Base-by-base conservation (phyloP, 2,888 invertebrate species). In the Lepidochitona cinerea region DNA sequence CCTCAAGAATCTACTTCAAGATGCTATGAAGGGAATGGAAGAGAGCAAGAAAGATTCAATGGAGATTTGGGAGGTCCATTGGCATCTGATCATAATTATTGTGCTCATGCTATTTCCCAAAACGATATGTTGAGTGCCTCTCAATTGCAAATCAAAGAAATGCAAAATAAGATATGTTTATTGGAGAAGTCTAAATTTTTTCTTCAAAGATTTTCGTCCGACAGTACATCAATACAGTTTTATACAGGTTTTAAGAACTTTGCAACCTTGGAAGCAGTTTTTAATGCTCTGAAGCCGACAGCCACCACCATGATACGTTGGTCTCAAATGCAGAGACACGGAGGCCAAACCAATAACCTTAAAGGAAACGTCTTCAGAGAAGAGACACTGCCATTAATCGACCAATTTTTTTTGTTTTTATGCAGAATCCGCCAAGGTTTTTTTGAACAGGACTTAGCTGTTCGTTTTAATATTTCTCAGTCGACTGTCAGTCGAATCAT, bases 201-300 rank as follows among this genome's bases (percentile, higher is more conserved):
- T 32, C 5, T 59, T 2, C n/a, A 59, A 35, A 35, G 70, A 36
- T 70, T 70, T 70, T 53, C 54, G 18, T 29, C 32, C 14, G 70
- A 70, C 37, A 3, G 18, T 23, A 59, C 4, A 4, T 4, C n/a
- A 33, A 32, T 70, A 2, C 14, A 35, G 33, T 70, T 70, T 59
- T 70, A 54, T 70, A 70, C 70, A 6, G 70, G 70, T 3, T 70
- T 70, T 59, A 59, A 37, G 3, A 36, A 32, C 23, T 59, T 54
- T 70, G 6, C 4, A 4, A 35, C 35, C 1, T 35, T 70, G 7
- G 32, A 26, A 37, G 70, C 37, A 4, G 4, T 53, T 29, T 70
- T 70, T 32, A 12, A 53, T 29, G 49, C 37, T 54, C n/a, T 70
- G 26, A 1, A 70, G 33, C 54, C 70, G 35, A 35, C 70, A 9